Evolutionary conservation across 1,140 invertebrate genomes (phyloP).

Genomic region (Leptopilina clavipes): DNA sequence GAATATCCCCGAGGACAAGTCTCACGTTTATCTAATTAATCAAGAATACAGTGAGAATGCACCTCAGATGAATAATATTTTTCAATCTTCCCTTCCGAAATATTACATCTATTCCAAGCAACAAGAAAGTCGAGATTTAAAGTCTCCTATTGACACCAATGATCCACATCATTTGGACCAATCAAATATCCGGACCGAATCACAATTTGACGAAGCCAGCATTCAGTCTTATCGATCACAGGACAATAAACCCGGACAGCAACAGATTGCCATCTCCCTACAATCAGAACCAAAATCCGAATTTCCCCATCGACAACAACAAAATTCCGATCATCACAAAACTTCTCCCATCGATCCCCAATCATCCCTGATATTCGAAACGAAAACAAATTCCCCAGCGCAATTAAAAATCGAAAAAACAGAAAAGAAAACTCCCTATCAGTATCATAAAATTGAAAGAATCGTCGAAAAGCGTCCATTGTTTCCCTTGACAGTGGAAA

Average conservation of each 20-base stretch:
- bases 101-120: conserved; percentile 28
- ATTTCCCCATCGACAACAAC: too few species aligned
- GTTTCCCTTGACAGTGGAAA: too few species aligned
- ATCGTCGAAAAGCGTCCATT: too few species aligned
- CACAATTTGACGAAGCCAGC: not conserved
- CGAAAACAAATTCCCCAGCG: not conserved
- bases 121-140: conserved; percentile 32
- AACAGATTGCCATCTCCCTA: conserved; percentile 42
- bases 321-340: too few species aligned
- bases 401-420: not conserved
- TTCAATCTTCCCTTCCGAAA: conserved; percentile 9
- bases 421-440: conserved; percentile 63
- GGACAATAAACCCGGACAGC: conserved; percentile 33
- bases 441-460: conserved; percentile 58
- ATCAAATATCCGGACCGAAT: conserved; percentile 17
- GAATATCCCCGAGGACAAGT: not conserved
- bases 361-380: too few species aligned
- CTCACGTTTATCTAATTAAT: conserved; percentile 5
- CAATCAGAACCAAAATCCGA: not conserved
- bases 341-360: too few species aligned
- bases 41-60: conserved; percentile 39
- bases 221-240: conserved; percentile 19
- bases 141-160: conserved; percentile 11
- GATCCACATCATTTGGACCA: conserved; percentile 9
- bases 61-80: too few species aligned